A percentile compares a stretch with the other conserved stretches of the same genome.
phyloP scores from a whole-genome alignment of 2,888 invertebrate genomes.

The Rhaphigaster nebulosa region DNA sequence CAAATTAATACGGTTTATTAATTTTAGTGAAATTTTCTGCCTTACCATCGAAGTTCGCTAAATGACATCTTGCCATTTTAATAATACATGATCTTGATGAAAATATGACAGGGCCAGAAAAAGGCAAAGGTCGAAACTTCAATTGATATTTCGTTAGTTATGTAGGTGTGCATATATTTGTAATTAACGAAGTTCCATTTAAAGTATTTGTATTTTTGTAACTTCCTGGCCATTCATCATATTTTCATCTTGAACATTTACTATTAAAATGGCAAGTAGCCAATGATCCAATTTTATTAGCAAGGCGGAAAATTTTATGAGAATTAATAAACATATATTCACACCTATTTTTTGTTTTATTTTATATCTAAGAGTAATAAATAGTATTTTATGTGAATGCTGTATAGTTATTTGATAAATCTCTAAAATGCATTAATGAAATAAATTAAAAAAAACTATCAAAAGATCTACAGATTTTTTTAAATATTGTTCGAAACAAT shows the following conservation, averaged over 20 bases:
- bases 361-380: too few relatives aligned
- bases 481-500: too few relatives aligned
- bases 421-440: too few relatives aligned
- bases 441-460: too few relatives aligned
- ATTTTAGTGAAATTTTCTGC: too few relatives aligned
- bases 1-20: too few relatives aligned
- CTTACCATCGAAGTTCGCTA: background rate
- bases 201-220: background rate
- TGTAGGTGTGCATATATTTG: too few relatives aligned
- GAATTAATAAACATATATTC: background rate
- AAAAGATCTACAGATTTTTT: too few relatives aligned
- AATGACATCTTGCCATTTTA: background rate
- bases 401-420: too few relatives aligned
- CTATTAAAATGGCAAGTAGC: background rate
- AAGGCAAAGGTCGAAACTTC: background rate
- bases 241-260: background rate
- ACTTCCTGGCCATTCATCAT: background rate
- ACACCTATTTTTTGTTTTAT: background rate
- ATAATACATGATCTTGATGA: background rate
- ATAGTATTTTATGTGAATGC: too few relatives aligned
- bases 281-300: background rate
- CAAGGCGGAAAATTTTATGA: background rate
- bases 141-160: background rate
- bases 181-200: background rate
- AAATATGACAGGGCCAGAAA: too few relatives aligned